Evolutionary conservation across 2,797 vertebrate genomes (phyloP), one percentile per base, ranked within the genome.

Genomic region (Alectoris magna): DNA sequence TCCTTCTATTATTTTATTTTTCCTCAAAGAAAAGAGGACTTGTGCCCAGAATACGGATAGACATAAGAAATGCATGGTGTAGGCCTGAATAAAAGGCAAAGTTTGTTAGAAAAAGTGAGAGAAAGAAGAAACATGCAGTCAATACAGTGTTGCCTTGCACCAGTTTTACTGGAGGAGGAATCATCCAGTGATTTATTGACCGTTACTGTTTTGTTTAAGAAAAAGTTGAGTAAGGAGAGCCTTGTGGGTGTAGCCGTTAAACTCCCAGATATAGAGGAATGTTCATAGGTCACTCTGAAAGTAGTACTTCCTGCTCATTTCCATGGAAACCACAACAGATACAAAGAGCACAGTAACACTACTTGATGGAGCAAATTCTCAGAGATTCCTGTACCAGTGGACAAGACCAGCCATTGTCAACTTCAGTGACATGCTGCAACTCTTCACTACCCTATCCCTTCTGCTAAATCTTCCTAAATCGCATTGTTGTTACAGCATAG

Each of bases 361-460:
- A 11, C 31, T 55, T 55, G 53, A 55, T 55, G 27, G 53, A 55
- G 53, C 53, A 11, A 55, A 55, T 55, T 55, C 29, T 55, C 49
- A 75, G 67, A 53, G 64, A 46, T 53, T 66, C 43, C 49, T 83
- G 18, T 26, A 9, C 58, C 74, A 36, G 19, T 39, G 62, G 19
- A 80, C 66, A 60, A 39, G 22, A 29, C 53, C 66, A 77, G 48
- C 71, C 60, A 27, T 79, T 63, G 56, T 27, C 77, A 74, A 23
- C 68, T 88, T 74, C 11, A 69, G 73, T 68, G 53, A 22, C 72
- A 73, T 71, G 36, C 73, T 69, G 36, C 67, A 51, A 46, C 46
- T 81, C 62, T 80, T 91, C 88, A 39, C 18, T 93, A 83, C 23
- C 51, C 71, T 90, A 9, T 60, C 71, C 84, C 41, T 87, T 88